Base-by-base conservation (phyloP, 1,140 invertebrate genomes). In the Drosophila mauritiana region DNA sequence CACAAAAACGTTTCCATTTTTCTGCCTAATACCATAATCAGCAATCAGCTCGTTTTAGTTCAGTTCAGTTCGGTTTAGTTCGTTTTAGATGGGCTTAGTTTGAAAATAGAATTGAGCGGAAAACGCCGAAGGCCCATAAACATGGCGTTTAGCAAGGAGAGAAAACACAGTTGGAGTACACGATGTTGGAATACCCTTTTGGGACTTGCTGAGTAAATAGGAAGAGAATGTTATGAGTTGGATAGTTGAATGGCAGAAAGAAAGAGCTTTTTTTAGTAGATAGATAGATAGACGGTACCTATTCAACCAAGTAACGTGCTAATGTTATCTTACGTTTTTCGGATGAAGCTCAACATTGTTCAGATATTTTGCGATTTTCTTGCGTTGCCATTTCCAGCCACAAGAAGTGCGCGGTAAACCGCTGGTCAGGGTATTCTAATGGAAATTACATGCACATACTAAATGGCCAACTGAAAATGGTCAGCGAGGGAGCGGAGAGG, bases 41-140 rank as follows among this genome's bases (percentile, higher is more conserved):
- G 62, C 13, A 20, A 51, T 20, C 40, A 15, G 34, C 17, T 31
- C 34, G 43, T 48, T 48, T 63, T 51, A 25, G 64, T 49, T 78
- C 43, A 54, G 22, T 43, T 53, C 27, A 13, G 36, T 37, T 37
- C 11, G 36, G 11, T 37, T 37, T 37, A 37, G 27, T 31, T 31
- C 31, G 31, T 31, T 31, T 63, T 63, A 64, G 54, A 42, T 63
- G 31, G 51, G 63, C 64, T 54, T 49, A 74, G 61, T 73, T 68
- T 73, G 53, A 79, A 88, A 89, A 89, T 83, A 88, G 83, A 88
- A 88, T 56, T 75, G 76, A 79, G 84, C 80, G 76, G 72, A 89
- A 83, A 78, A 80, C 67, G 64, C 74, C 69, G 69, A 86, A 83
- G 81, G 79, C 65, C 83, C 76, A 89, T 89, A 88, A 88, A 89